Evolutionary conservation across 1,140 invertebrate genomes (phyloP).

Genomic region (Eurosta solidaginis): DNA sequence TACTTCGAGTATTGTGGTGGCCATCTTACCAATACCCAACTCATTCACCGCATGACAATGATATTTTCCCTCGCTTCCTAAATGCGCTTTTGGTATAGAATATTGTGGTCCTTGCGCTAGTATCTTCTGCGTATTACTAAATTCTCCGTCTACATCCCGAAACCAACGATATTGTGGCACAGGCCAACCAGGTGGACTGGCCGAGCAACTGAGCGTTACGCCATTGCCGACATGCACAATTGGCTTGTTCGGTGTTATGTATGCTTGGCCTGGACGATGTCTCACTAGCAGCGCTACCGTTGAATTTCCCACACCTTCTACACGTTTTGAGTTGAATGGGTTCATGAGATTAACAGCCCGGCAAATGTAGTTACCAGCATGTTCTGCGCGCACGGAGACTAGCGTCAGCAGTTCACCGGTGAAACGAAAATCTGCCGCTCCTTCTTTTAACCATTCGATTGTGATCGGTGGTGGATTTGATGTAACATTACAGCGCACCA

Average conservation of each 20-base stretch:
- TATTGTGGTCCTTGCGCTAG: conserved; percentile 77
- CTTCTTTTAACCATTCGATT: conserved; percentile 86
- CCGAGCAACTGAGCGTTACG: conserved; percentile 83
- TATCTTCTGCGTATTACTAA: conserved; percentile 65
- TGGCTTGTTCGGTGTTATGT: conserved; percentile 81
- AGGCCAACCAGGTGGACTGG: conserved; percentile 86
- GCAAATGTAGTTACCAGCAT: conserved; percentile 86
- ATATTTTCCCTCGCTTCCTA: conserved; percentile 85
- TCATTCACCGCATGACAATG: conserved; percentile 90
- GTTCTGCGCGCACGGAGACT: conserved; percentile 75
- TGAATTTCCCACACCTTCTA: conserved; percentile 73
- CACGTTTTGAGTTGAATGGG: conserved; percentile 67
- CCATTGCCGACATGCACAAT: conserved; percentile 82
- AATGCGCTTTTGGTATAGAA: conserved; percentile 80
- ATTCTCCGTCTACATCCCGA: conserved; percentile 69
- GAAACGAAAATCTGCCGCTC: conserved; percentile 81
- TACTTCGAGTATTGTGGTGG: conserved; percentile 80
- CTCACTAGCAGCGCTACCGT: conserved; percentile 79
- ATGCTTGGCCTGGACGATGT: conserved; percentile 82
- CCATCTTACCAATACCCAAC: conserved; percentile 81
- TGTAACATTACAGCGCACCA: conserved; percentile 84
- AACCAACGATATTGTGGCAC: conserved; percentile 88
- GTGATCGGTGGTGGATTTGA: conserved; percentile 80
- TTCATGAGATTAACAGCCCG: conserved; percentile 80
- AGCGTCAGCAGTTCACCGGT: conserved; percentile 75